Evolutionary conservation across 2,113 vertebrate species (phyloP).

Genomic region (Atlantisia rogersi): DNA sequence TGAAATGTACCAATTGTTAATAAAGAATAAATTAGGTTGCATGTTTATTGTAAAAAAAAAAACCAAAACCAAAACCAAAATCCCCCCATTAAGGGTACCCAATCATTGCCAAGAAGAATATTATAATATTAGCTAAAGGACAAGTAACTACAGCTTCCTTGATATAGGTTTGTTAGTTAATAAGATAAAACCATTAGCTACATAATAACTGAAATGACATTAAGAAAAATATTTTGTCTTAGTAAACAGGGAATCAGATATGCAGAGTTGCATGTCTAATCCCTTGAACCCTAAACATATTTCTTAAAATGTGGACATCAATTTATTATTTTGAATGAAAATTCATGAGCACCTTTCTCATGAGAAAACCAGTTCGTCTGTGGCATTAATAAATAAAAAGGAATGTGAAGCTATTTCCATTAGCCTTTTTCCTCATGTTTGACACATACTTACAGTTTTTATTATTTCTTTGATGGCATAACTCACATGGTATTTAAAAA

Average conservation of each 20-base stretch:
- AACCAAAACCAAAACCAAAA: not conserved
- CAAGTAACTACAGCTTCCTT: slow-evolving; percentile 16
- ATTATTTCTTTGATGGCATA: slow-evolving; percentile 22
- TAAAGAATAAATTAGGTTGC: slow-evolving; percentile 20
- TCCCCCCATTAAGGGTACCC: not conserved
- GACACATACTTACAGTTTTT: slow-evolving; percentile 1
- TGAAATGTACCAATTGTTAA: slow-evolving; percentile 29
- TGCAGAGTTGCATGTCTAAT: slow-evolving; percentile 74
- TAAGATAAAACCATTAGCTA: slow-evolving; percentile 42
- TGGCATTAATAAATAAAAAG: slow-evolving; percentile 80
- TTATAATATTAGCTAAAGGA: not conserved
- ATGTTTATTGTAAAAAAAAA: not conserved
- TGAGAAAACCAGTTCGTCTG: slow-evolving; percentile 72
- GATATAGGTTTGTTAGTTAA: slow-evolving; percentile 34
- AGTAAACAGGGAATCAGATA: slow-evolving; percentile 63
- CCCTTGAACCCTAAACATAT: slow-evolving; percentile 77
- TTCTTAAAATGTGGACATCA: slow-evolving; percentile 78
- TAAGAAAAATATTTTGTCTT: slow-evolving; percentile 69
- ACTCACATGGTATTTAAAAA: slow-evolving; percentile 34
- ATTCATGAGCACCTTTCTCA: slow-evolving; percentile 77
- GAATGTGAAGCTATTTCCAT: slow-evolving; percentile 66
- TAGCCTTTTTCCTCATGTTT: slow-evolving; percentile 53
- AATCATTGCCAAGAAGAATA: slow-evolving; percentile 11
- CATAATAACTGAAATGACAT: slow-evolving; percentile 51
- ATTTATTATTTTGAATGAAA: slow-evolving; percentile 82